These are phyloP conservation scores for Babylonia areolata DNA, from an alignment of 1,140 invertebrate genomes.

Conservation along the genomic window DNA sequence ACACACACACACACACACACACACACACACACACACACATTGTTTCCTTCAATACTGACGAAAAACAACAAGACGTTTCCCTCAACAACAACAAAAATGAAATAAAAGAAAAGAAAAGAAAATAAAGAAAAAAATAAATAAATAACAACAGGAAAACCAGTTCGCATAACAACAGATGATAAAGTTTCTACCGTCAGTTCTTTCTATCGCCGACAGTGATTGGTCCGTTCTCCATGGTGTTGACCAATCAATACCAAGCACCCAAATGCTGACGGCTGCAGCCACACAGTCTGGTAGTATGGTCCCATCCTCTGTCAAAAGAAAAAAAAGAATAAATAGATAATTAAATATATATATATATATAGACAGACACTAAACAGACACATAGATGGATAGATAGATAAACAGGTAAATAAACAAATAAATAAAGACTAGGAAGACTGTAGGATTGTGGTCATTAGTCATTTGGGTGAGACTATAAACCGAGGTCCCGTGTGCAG, in stretches of 20 bases:
- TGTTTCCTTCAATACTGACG: not conserved
- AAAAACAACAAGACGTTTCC: not conserved
- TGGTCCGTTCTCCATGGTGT: too few species aligned
- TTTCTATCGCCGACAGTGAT: too few species aligned
- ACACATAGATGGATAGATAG: not conserved
- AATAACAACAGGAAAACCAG: too few species aligned
- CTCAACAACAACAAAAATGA: too few species aligned
- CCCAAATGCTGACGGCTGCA: constrained; percentile 7
- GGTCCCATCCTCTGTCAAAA: not conserved
- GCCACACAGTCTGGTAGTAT: constrained; percentile 2
- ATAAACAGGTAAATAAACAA: not conserved
- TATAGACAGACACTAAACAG: not conserved
- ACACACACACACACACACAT: not conserved
- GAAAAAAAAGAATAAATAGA: not conserved
- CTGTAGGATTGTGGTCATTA: too few species aligned
- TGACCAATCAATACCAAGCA: not conserved
- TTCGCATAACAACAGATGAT: too few species aligned
- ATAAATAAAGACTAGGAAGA: too few species aligned
- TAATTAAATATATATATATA: not conserved
- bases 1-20: not conserved
- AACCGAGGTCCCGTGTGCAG: too few species aligned
- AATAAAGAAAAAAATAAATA: too few species aligned
- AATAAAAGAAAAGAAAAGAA: too few species aligned
- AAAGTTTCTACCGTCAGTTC: too few species aligned
- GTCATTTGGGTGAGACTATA: not conserved